A percentile compares a stretch with the other conserved stretches of the same genome.
phyloP scores from a whole-genome alignment of 1,140 invertebrate genomes.

The Drosophila melanica region DNA sequence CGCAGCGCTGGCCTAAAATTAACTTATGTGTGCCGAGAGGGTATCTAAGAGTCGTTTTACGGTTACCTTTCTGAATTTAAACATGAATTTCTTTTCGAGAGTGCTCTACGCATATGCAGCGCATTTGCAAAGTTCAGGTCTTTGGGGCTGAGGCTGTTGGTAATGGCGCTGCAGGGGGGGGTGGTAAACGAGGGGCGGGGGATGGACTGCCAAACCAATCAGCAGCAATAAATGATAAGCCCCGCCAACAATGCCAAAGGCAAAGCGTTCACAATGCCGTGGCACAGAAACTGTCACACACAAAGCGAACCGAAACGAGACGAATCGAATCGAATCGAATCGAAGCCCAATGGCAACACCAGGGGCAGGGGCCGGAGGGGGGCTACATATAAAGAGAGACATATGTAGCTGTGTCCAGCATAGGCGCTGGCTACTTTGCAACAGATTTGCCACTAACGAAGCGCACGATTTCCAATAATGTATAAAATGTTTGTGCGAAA shows the following conservation, averaged over 20 bases:
- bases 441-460: constrained; percentile 79
- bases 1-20: too few species aligned
- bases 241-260: constrained; percentile 63
- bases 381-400: neutral
- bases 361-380: neutral
- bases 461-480: constrained; percentile 76
- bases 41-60: neutral
- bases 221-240: constrained; percentile 81
- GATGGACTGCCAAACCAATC: constrained; percentile 60
- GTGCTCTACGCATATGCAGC: constrained; percentile 50
- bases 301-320: constrained; percentile 31
- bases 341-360: neutral
- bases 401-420: neutral
- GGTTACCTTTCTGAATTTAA: too few species aligned
- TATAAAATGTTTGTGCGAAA: constrained; percentile 52
- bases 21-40: neutral
- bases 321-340: neutral
- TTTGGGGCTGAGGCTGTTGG: too few species aligned
- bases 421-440: constrained; percentile 69
- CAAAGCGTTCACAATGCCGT: constrained; percentile 36
- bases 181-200: neutral
- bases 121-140: constrained; percentile 47
- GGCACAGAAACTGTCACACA: constrained; percentile 41
- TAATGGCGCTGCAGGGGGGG: neutral
- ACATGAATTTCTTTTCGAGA: constrained; percentile 42